phyloP scores from a whole-genome alignment of 2,113 vertebrate genomes.

The Pyxicephalus adspersus region DNA sequence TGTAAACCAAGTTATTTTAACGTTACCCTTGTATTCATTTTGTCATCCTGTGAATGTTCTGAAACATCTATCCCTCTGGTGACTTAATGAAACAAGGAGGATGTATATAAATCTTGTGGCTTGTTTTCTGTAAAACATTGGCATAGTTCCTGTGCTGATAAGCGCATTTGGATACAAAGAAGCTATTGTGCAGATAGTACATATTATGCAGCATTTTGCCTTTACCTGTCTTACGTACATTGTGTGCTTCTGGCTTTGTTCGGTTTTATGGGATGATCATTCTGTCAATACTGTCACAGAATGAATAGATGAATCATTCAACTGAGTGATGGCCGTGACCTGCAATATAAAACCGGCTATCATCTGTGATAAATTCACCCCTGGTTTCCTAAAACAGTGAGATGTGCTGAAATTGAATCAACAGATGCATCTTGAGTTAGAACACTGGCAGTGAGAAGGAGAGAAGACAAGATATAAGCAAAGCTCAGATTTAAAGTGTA shows the following conservation, averaged over 20 bases:
- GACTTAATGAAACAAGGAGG: too few species aligned
- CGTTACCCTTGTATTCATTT: too few species aligned
- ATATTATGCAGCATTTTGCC: not conserved
- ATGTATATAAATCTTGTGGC: too few species aligned
- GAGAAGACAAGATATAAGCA: not conserved
- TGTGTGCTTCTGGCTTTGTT: not conserved
- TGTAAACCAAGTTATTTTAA: too few species aligned
- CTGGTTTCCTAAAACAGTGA: too few species aligned
- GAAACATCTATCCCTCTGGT: too few species aligned
- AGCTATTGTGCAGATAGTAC: not conserved
- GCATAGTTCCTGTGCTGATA: too few species aligned
- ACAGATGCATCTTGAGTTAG: not conserved
- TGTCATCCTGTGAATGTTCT: too few species aligned
- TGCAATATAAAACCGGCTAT: not conserved
- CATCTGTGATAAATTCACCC: not conserved
- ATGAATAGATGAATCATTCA: slow-evolving; percentile 4
- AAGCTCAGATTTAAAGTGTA: not conserved
- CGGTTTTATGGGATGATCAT: not conserved
- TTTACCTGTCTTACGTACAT: not conserved
- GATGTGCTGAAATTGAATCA: not conserved
- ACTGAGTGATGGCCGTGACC: not conserved
- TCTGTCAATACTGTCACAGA: not conserved
- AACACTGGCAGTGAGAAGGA: not conserved
- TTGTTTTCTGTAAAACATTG: not conserved
- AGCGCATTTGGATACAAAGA: not conserved